Evolutionary conservation across 2,888 invertebrate genomes (phyloP).

Genomic region (Ectemnius continuus): DNA sequence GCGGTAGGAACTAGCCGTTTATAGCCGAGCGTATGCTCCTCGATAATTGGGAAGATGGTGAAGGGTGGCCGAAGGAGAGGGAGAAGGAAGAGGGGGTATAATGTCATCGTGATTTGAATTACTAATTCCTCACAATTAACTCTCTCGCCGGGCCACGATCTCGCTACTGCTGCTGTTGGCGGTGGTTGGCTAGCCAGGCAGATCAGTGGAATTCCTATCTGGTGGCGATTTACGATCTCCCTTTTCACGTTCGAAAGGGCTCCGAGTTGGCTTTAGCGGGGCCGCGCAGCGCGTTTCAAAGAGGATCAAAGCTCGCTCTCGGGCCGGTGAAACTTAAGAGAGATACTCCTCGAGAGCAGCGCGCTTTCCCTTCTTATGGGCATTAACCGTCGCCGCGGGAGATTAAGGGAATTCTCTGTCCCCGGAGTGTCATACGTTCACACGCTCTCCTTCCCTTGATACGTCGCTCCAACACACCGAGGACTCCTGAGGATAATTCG

Average conservation of each 20-base stretch:
- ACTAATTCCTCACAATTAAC: conserved; percentile 46
- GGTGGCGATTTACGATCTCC: conserved; percentile 39
- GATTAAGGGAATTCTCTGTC: conserved; percentile 41
- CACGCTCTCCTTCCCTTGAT: conserved; percentile 3
- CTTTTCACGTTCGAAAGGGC: conserved; percentile 11
- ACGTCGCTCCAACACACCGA: background rate
- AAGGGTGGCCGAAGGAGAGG: no score
- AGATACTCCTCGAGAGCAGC: conserved; percentile 43
- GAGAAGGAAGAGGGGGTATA: no score
- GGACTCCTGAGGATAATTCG: no score
- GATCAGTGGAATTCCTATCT: conserved; percentile 40
- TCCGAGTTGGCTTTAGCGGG: conserved; percentile 9
- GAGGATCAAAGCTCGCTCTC: conserved; percentile 34
- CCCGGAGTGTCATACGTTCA: conserved; percentile 32
- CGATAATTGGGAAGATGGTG: conserved; percentile 11
- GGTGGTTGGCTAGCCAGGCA: conserved; percentile 2
- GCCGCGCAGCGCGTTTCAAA: conserved; percentile 27
- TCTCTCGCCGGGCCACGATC: conserved; percentile 1
- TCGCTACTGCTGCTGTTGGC: no score
- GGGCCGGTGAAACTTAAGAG: conserved; percentile 47
- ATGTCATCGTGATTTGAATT: conserved; percentile 36
- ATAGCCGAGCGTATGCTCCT: background rate
- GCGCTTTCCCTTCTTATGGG: conserved; percentile 32
- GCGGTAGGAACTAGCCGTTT: background rate
- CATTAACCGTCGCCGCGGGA: conserved; percentile 39